Evolutionary conservation across 2,888 invertebrate genomes (phyloP), one percentile per base, ranked within the genome.

Genomic region (Stegana nigrithorax): DNA sequence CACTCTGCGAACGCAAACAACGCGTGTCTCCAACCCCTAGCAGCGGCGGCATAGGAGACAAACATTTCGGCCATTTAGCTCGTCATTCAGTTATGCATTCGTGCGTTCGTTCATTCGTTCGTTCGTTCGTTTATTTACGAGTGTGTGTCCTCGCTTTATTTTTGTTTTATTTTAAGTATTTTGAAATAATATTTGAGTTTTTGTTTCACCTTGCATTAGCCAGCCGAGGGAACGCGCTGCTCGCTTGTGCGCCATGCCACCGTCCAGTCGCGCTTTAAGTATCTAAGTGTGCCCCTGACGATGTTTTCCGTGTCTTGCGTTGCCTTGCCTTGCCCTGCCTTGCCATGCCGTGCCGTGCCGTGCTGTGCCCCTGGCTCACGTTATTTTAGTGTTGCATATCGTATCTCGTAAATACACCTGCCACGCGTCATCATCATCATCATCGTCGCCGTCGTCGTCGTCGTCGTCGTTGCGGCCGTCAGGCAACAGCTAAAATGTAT

Each of bases 401-500:
- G 70, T 65, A 64, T 66, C 62, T 70, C 78, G 67, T 79, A 81
- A 83, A 83, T 82, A 83, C 82, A 82, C 82, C 82, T 82, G 82
- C 82, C 83, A 83, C 83, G 83, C 83, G 83, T 79, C 80, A 70
- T 63, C 68, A 50, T 12, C 50, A 64, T 56, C 65, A 63, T 63
- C 65, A 65, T 62, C 23, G 65, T 65, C 53, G 29, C 47, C 59
- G n/a, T 23, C 25, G 51, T 29, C 19, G 58, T 32, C 42, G 27
- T 21, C 23, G 29, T 36, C 14, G 25, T 29, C 3, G 23, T 5
- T 21, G 25, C 36, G n/a, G 42, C 26, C 4, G 6, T 26, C 17
- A 1, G 58, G 12, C 39, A 56, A 21, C 10, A 23, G 42, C 2
- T n/a, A n/a, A n/a, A n/a, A n/a, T n/a, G n/a, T n/a, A n/a, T n/a